A percentile compares a stretch with the other conserved stretches of the same genome.
Evolutionary conservation across 2,888 invertebrate genomes (phyloP).

Genomic region (Drosophila demipolita): DNA sequence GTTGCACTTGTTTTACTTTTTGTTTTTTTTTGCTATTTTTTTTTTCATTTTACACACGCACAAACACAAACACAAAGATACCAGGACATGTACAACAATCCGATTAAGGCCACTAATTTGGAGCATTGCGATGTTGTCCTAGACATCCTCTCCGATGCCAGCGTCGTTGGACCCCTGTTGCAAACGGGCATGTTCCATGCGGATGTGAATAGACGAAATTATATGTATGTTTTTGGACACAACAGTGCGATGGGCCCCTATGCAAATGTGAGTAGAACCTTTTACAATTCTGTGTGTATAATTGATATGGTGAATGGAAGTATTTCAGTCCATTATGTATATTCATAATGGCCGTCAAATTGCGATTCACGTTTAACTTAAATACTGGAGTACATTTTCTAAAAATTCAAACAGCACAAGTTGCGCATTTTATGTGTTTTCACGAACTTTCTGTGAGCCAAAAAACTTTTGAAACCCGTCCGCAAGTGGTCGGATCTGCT

Average conservation of each 20-base stretch:
- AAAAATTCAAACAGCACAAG: slow-evolving; percentile 47
- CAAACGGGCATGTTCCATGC: slow-evolving; percentile 92
- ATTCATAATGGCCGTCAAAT: slow-evolving; percentile 33
- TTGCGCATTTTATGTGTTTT: slow-evolving; percentile 66
- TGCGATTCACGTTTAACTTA: slow-evolving; percentile 61
- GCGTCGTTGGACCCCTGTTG: slow-evolving; percentile 93
- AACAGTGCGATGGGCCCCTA: slow-evolving; percentile 92
- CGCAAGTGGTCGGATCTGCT: slow-evolving; percentile 4
- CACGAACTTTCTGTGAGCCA: slow-evolving; percentile 40
- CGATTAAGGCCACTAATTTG: slow-evolving; percentile 86
- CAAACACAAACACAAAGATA: slow-evolving; percentile 84
- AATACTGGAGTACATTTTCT: slow-evolving; percentile 42
- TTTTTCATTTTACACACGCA: not conserved
- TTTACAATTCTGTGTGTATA: slow-evolving; percentile 8
- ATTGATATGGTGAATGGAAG: not conserved
- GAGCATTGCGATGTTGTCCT: slow-evolving; percentile 92
- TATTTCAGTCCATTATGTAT: slow-evolving; percentile 5
- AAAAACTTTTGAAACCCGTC: slow-evolving; percentile 19
- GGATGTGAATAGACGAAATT: slow-evolving; percentile 90
- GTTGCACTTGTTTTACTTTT: slow-evolving; percentile 31
- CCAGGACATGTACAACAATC: slow-evolving; percentile 87
- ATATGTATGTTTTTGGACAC: slow-evolving; percentile 95
- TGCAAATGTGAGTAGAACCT: slow-evolving; percentile 88
- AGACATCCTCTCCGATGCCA: slow-evolving; percentile 95
- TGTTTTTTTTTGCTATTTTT: not conserved